Conservation (phyloP, 1,140 invertebrate genomes). For the Bombus pyrosoma region DNA sequence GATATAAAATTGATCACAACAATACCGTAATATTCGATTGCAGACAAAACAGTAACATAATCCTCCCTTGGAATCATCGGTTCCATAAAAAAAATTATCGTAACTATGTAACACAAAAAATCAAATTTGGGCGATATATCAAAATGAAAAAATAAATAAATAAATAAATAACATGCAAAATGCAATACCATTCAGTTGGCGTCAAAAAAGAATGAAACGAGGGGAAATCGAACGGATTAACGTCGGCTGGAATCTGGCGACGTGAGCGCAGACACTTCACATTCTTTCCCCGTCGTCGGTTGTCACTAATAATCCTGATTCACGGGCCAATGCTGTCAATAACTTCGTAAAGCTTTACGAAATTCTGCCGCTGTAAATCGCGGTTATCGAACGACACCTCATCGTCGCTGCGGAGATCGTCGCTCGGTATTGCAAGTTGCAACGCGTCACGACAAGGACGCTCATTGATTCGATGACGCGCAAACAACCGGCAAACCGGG, state of each 20-base stretch:
- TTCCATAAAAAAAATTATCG: neutral
- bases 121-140: neutral
- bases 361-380: constrained; percentile 39
- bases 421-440: neutral
- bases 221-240: constrained; percentile 26
- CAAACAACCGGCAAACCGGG: neutral
- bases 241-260: neutral
- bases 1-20: neutral
- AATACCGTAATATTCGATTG: neutral
- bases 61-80: neutral
- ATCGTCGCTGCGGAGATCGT: neutral
- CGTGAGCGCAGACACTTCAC: constrained; percentile 6
- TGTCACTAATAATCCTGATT: constrained; percentile 47
- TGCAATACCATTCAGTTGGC: neutral
- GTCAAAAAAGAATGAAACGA: neutral
- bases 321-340: constrained; percentile 26
- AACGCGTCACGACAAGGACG: constrained; percentile 15
- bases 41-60: neutral
- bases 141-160: too few species aligned
- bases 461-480: neutral
- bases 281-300: constrained; percentile 19
- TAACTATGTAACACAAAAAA: neutral
- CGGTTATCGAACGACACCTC: constrained; percentile 31
- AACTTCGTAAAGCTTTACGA: constrained; percentile 17
- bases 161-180: neutral